Base-by-base conservation (phyloP, 2,888 invertebrate genomes). In the Scaptomyza tumidula region DNA sequence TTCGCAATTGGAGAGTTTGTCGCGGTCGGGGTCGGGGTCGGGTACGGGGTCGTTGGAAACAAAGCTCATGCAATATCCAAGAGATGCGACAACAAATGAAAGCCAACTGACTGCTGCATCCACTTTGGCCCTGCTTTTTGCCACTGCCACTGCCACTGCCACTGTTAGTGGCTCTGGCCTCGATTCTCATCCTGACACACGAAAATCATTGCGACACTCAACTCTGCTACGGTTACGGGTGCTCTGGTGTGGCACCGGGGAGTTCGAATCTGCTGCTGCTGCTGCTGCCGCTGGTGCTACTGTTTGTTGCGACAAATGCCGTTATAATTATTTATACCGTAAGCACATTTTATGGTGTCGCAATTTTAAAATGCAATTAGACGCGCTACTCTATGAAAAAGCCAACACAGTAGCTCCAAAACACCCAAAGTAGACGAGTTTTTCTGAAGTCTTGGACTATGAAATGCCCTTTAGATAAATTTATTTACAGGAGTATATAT, bases 361-460 rank as follows among this genome's bases (percentile, higher is more conserved):
- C 89, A 89, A 86, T 90, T 90, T 90, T 80, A 86, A 86, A 90
- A 90, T 90, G 90, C 88, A 90, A 90, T 90, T 90, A 90, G 89
- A 86, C 75, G 80, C 78, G 79, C 82, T 54, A 72, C 83, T 79
- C 70, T 68, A 66, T 73, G 74, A 64, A 54, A 56, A 52, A 65
- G 61, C 54, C 37, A 63, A 31, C 57, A 60, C 57, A 73, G 68
- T 56, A 69, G 59, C 62, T 61, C 39, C 56, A 64, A 67, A 59
- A 31, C 44, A 56, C 49, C 66, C 63, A 61, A 60, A 64, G 50
- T 45, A 58, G 27, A 39, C 24, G 37, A 7, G 16, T 29, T 6
- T 0, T 16, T 3, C 11, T 5, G 6, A 6, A 10, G 43, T 19
- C 4, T n/a, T 7, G 0, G 9, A 41, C 67, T 14, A 0, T 2